Evolutionary conservation across 2,797 vertebrate genomes (phyloP), one percentile per base, ranked within the genome.

Genomic region (Catharus ustulatus): DNA sequence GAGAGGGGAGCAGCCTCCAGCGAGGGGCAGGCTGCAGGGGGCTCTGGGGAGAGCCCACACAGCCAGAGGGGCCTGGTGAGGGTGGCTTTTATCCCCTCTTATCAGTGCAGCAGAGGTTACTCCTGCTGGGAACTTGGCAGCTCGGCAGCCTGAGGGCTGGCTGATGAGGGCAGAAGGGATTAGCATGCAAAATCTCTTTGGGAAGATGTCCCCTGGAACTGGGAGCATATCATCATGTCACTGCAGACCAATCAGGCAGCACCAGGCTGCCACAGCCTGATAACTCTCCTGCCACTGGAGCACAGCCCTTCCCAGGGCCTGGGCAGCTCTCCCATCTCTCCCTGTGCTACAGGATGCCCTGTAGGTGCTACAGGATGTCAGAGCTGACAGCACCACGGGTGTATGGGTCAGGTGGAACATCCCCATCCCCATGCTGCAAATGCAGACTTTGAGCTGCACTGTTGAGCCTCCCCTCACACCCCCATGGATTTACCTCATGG

Each of bases 141-240:
- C 43, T 59, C 0, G 0, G 57, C 72, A 74, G 85, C 62, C 5
- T 2, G 23, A 84, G 80, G 77, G 80, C 58, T 58, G 85, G 51
- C n/a, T 86, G 67, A 54, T 69, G 48, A 34, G 26, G 43, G n/a
- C 51, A 88, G 58, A 26, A 84, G 46, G 61, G 72, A 94, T 95
- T 95, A 92, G 57, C 87, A 68, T 85, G 54, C 22, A 74, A 83
- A 87, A 94, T 85, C 62, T 52, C 48, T 32, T 81, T 0, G 3
- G 36, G 76, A 94, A 86, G 66, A 68, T 40, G 40, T 63, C 4
- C 43, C 45, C 51, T 86, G 74, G 63, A 84, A 86, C 43, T 66
- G 62, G 43, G 80, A 76, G 46, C 34, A 15, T 43, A 38, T 92
- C 52, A 19, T 66, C 57, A 27, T 32, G 42, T 57, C 71, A 63